These are phyloP conservation scores for Orchesella flavescens DNA, from an alignment of 2,888 invertebrate species.

Conservation along the genomic window DNA sequence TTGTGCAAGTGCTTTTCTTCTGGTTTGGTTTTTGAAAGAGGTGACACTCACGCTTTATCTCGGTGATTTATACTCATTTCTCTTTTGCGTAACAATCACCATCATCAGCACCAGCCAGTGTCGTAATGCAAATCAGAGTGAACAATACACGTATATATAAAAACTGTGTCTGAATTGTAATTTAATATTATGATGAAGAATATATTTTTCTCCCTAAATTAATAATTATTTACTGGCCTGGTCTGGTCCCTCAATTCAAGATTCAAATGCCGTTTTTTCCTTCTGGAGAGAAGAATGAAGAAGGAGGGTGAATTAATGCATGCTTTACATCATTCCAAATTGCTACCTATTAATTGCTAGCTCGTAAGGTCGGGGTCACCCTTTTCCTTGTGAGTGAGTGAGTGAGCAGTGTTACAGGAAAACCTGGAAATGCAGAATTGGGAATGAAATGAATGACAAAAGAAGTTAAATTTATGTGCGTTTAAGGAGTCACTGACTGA, in stretches of 20 bases:
- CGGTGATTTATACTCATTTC: slow-evolving; percentile 56
- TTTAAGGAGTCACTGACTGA: not conserved
- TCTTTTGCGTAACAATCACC: slow-evolving; percentile 25
- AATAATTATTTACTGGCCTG: slow-evolving; percentile 16
- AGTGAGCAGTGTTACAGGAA: slow-evolving; percentile 8
- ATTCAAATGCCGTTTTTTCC: not conserved
- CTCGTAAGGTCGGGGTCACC: too few relatives aligned
- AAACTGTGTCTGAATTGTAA: not conserved
- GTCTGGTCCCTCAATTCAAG: not conserved
- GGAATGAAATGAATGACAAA: slow-evolving; percentile 15
- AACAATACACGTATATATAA: not conserved
- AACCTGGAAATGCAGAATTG: slow-evolving; percentile 6
- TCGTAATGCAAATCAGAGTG: not conserved
- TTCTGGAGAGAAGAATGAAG: too few relatives aligned
- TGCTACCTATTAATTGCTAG: too few relatives aligned
- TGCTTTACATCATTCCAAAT: too few relatives aligned
- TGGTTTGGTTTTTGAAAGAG: slow-evolving; percentile 48
- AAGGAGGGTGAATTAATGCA: too few relatives aligned
- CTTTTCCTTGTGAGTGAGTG: too few relatives aligned
- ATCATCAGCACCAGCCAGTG: slow-evolving; percentile 24
- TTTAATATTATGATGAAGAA: not conserved
- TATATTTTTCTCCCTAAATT: not conserved
- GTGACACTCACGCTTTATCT: slow-evolving; percentile 53
- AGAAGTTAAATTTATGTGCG: not conserved
- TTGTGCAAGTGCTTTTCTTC: slow-evolving; percentile 9